phyloP scores from a whole-genome alignment of 2,113 vertebrate species.

The Hippoglossus stenolepis region DNA sequence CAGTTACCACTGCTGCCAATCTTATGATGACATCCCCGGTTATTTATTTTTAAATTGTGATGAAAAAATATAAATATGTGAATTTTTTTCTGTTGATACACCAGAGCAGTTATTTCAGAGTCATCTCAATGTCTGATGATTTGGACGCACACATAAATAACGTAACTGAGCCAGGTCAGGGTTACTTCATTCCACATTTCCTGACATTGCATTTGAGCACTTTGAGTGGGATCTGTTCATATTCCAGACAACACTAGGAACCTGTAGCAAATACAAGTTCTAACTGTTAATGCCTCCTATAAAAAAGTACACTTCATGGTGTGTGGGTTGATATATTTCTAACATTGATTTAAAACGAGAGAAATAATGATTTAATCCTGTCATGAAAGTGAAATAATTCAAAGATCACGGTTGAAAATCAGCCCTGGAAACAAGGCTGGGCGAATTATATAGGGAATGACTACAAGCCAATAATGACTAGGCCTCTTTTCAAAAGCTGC shows the following conservation, averaged over 20 bases:
- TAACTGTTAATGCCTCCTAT: no score
- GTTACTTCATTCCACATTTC: no score
- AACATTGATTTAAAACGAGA: slow-evolving; percentile 18
- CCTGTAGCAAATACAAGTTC: no score
- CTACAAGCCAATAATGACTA: slow-evolving; percentile 16
- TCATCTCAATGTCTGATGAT: no score
- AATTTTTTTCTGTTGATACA: background rate
- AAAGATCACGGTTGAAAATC: slow-evolving; percentile 1
- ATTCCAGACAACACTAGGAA: no score
- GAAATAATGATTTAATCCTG: slow-evolving; percentile 10
- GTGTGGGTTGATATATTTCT: slow-evolving; percentile 1
- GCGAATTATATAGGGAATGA: slow-evolving; percentile 22
- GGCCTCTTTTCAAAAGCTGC: slow-evolving; percentile 25
- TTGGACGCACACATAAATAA: background rate
- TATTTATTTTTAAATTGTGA: background rate
- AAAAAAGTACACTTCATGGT: background rate
- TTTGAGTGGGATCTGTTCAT: no score
- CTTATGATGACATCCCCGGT: background rate
- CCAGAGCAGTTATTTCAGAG: no score
- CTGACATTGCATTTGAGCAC: no score
- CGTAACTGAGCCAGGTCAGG: background rate
- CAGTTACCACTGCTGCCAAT: slow-evolving; percentile 33
- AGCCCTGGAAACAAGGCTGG: slow-evolving; percentile 31
- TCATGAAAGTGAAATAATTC: background rate
- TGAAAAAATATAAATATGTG: background rate